Percentiles rank a stretch among this genome's conserved stretches.
Evolutionary conservation across 2,797 vertebrate genomes (phyloP).

Genomic region (Anomalospiza imberbis): DNA sequence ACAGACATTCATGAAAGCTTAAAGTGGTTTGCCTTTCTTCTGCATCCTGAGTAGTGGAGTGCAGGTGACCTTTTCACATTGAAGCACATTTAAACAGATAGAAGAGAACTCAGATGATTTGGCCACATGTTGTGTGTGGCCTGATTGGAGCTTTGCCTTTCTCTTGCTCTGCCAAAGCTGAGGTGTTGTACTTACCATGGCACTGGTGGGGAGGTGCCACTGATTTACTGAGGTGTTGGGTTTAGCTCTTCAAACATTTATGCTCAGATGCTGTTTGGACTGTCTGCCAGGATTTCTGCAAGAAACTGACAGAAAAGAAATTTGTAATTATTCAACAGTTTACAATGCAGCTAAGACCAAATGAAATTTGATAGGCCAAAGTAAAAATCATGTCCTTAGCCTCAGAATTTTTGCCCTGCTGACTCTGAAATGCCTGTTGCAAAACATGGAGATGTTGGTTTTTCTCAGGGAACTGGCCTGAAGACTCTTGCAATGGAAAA

Average conservation of each 20-base stretch:
- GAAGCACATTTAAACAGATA: not conserved
- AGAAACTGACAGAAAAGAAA: slow-evolving; percentile 27
- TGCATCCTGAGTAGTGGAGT: not conserved
- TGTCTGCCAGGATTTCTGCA: slow-evolving; percentile 15
- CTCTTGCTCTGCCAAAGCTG: not conserved
- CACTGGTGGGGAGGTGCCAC: not conserved
- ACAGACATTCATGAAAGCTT: not conserved
- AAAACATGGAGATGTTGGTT: not conserved
- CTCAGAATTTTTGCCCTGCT: not conserved
- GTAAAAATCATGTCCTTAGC: not conserved
- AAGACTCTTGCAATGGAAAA: not conserved
- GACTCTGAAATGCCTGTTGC: slow-evolving; percentile 34
- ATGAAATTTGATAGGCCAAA: slow-evolving; percentile 25
- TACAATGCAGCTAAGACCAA: not conserved
- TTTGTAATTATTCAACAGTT: slow-evolving; percentile 19
- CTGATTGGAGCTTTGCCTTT: not conserved
- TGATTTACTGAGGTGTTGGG: not conserved
- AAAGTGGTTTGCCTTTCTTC: not conserved
- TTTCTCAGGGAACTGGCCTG: not conserved
- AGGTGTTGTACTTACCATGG: not conserved
- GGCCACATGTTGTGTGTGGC: not conserved
- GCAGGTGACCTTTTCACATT: not conserved
- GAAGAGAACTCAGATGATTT: not conserved
- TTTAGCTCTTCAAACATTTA: not conserved
- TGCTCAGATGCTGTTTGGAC: not conserved